These are phyloP conservation scores for Cervus canadensis DNA, from an alignment of 2,113 vertebrate species.

Conservation along the genomic window DNA sequence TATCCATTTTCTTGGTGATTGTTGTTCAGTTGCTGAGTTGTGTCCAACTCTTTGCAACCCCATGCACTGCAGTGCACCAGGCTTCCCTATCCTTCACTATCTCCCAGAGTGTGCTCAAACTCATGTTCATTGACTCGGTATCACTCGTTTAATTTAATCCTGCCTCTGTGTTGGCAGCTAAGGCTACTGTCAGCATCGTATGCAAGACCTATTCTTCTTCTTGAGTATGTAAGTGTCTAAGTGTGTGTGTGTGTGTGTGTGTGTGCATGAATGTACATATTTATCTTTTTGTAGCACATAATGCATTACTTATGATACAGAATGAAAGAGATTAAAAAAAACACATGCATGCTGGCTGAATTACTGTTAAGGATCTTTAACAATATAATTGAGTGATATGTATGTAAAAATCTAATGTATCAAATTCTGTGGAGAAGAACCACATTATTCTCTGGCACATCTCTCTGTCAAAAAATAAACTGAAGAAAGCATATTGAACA, in stretches of 20 bases:
- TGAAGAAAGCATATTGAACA: background rate
- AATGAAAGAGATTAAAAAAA: background rate
- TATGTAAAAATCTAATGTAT: background rate
- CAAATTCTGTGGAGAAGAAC: background rate
- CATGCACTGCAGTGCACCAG: background rate
- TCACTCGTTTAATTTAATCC: background rate
- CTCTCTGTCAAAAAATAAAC: conserved; percentile 19
- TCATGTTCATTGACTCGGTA: background rate
- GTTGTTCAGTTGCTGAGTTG: background rate
- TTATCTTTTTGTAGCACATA: background rate
- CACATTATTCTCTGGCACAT: background rate
- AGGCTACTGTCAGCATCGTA: background rate
- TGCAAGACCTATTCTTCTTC: background rate
- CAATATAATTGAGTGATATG: background rate
- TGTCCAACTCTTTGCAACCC: background rate
- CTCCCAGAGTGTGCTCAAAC: background rate
- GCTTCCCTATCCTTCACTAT: background rate
- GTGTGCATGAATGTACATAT: background rate
- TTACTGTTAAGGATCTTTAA: background rate
- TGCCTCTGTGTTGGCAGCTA: background rate
- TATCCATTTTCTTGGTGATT: background rate
- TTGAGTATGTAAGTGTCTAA: background rate
- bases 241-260: background rate
- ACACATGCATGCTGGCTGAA: background rate
- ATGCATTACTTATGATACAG: background rate